These are phyloP conservation scores for Microtus montanus DNA, from an alignment of 2,113 vertebrate genomes.

Conservation along the genomic window DNA sequence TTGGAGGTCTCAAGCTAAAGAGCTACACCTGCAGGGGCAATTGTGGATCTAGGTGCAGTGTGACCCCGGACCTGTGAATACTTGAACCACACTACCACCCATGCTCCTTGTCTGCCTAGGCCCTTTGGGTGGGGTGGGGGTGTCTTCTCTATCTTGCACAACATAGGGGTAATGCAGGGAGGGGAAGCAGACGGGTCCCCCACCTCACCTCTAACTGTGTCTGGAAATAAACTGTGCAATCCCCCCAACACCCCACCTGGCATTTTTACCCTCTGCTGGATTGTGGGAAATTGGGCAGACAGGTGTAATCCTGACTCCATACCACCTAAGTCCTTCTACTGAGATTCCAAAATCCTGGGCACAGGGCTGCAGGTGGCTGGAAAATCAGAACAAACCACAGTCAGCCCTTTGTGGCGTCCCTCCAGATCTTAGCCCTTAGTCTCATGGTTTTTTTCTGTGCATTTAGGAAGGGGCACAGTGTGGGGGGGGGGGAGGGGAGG, in stretches of 20 bases:
- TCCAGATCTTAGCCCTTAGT: background rate
- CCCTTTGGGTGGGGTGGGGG: background rate
- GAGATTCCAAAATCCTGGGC: background rate
- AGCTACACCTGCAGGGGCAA: background rate
- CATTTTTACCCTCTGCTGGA: background rate
- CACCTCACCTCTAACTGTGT: constrained; percentile 30
- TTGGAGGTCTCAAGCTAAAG: background rate
- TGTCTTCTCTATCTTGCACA: constrained; percentile 32
- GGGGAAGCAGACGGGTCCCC: background rate
- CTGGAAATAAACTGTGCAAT: constrained; percentile 75
- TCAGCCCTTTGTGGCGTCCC: background rate
- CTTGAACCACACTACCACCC: constrained; percentile 52
- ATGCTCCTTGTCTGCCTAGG: background rate
- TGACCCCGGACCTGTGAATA: constrained; percentile 63
- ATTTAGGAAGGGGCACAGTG: background rate
- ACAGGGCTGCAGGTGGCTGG: background rate
- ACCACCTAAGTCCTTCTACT: background rate
- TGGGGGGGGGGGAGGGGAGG: background rate
- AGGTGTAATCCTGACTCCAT: background rate
- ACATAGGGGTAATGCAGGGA: background rate
- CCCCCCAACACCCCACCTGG: background rate
- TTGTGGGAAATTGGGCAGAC: background rate
- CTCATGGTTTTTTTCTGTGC: background rate
- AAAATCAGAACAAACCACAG: background rate
- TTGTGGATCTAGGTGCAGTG: constrained; percentile 36